A percentile compares a stretch with the other conserved stretches of the same genome.
Evolutionary conservation across 2,113 vertebrate genomes (phyloP).

Genomic region (Nyctereutes procyonoides): DNA sequence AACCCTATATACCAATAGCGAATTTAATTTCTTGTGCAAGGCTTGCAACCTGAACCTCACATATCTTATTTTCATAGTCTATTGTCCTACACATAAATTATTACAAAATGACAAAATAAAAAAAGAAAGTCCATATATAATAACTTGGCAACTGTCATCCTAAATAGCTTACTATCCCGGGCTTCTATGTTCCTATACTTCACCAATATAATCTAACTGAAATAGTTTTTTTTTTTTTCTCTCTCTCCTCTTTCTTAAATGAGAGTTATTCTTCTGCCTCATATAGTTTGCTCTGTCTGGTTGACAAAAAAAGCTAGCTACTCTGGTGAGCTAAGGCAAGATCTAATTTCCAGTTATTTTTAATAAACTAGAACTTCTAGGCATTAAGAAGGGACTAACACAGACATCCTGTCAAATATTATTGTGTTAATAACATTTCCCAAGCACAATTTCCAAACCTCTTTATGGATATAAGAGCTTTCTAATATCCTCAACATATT

Average conservation of each 20-base stretch:
- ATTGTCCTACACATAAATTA: neutral
- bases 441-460: neutral
- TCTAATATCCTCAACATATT: neutral
- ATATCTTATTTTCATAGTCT: neutral
- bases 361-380: slow-evolving; percentile 14
- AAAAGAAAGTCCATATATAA: neutral
- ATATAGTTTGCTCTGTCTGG: neutral
- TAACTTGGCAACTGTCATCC: neutral
- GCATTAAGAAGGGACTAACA: neutral
- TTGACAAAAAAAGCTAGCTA: neutral
- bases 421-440: neutral
- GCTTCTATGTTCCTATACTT: slow-evolving; percentile 2
- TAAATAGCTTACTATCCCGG: neutral
- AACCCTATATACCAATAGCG: neutral
- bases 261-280: neutral
- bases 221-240: neutral
- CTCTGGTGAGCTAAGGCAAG: neutral
- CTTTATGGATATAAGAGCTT: neutral
- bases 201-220: slow-evolving; percentile 49
- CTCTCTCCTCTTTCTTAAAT: neutral
- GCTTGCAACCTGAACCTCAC: slow-evolving; percentile 6
- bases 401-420: neutral
- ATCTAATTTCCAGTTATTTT: slow-evolving; percentile 44
- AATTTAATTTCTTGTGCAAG: slow-evolving; percentile 54
- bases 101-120: slow-evolving; percentile 6